Percentiles rank a stretch among this genome's conserved stretches.
phyloP scores from a whole-genome alignment of 1,140 invertebrate species.

The Brachionus calyciflorus region DNA sequence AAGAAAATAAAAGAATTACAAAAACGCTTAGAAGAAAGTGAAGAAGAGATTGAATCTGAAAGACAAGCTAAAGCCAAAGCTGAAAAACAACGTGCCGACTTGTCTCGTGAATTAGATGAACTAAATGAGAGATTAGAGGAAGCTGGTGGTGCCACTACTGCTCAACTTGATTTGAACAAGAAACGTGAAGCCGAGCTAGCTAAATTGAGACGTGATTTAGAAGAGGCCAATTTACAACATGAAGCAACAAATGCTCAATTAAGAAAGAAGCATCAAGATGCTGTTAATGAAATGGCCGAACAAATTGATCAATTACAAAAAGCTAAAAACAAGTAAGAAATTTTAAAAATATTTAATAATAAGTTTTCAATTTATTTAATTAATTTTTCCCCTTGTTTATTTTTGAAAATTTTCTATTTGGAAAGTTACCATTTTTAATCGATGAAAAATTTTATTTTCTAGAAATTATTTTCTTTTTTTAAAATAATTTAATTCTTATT shows the following conservation, averaged over 20 bases:
- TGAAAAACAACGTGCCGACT: conserved; percentile 92
- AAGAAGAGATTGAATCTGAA: conserved; percentile 95
- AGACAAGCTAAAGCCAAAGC: conserved; percentile 78
- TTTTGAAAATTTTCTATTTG: no score
- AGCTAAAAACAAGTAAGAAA: conserved; percentile 90
- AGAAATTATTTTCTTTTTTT: no score
- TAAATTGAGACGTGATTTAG: conserved; percentile 94
- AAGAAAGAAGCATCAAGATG: conserved; percentile 99
- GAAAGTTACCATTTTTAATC: no score
- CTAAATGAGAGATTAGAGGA: conserved; percentile 93
- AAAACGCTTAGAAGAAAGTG: conserved; percentile 83
- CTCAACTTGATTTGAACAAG: conserved; percentile 98
- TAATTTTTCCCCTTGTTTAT: no score
- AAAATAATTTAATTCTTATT: no score
- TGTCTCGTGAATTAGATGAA: conserved; percentile 93
- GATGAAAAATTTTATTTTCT: no score
- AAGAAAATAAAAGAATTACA: conserved; percentile 95
- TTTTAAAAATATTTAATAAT: no score
- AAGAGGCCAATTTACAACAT: conserved; percentile 96
- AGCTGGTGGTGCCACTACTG: conserved; percentile 95
- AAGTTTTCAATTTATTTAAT: no score
- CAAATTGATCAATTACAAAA: conserved; percentile 99
- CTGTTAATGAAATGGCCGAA: conserved; percentile 91
- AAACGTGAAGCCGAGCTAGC: conserved; percentile 96
- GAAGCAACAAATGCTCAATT: conserved; percentile 88